Evolutionary conservation across 2,888 invertebrate genomes (phyloP).

Genomic region (Cheilosia scutellata): DNA sequence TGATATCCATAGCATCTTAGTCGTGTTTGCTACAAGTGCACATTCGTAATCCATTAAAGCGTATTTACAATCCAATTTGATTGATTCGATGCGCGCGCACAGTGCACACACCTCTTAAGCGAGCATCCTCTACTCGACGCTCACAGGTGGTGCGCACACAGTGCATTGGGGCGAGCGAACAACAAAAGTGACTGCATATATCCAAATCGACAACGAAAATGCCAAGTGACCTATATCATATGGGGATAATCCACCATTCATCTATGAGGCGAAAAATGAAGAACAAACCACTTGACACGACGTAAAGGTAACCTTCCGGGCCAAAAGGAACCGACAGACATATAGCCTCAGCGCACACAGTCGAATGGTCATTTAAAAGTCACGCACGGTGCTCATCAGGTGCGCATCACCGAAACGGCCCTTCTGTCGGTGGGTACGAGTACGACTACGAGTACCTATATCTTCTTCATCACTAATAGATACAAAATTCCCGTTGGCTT

Average conservation of each 20-base stretch:
- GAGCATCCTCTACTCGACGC: conserved; percentile 4
- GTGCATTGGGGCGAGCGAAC: no score
- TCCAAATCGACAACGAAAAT: conserved; percentile 23
- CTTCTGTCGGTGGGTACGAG: not conserved
- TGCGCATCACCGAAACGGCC: conserved; percentile 26
- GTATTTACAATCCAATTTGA: conserved; percentile 74
- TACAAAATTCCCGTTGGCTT: conserved; percentile 60
- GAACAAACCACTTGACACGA: conserved; percentile 63
- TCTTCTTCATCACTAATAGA: conserved; percentile 48
- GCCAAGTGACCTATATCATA: conserved; percentile 73
- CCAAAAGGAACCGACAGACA: conserved; percentile 13
- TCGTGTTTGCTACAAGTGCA: conserved; percentile 9
- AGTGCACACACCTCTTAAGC: conserved; percentile 12
- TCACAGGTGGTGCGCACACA: conserved; percentile 4
- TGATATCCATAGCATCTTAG: conserved; percentile 20
- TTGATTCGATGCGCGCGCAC: conserved; percentile 72
- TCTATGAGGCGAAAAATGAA: conserved; percentile 35
- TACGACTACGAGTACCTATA: conserved; percentile 7
- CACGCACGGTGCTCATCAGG: conserved; percentile 56
- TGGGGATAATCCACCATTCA: conserved; percentile 50
- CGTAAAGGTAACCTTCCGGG: conserved; percentile 58
- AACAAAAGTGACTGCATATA: conserved; percentile 16
- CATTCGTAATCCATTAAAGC: conserved; percentile 73
- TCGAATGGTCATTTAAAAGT: conserved; percentile 67
- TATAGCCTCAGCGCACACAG: conserved; percentile 4